Evolutionary conservation across 2,113 vertebrate species (phyloP).

Genomic region (Calypte anna): DNA sequence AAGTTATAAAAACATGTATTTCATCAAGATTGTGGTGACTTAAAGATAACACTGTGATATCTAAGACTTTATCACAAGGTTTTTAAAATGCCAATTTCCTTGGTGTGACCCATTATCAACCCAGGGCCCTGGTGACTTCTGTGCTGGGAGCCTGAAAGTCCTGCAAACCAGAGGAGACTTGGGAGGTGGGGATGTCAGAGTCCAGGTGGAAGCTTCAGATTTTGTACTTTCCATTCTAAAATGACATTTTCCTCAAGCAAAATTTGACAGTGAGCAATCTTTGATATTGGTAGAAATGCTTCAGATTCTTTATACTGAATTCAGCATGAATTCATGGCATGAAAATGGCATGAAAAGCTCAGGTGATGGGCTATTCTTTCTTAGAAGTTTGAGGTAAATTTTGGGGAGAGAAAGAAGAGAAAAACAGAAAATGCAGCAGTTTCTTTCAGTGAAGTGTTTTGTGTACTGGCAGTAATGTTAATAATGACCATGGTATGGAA

Average conservation of each 20-base stretch:
- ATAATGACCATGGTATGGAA: neutral
- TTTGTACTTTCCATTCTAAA: neutral
- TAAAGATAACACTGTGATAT: neutral
- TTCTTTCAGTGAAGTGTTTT: neutral
- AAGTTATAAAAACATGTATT: neutral
- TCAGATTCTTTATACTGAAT: neutral
- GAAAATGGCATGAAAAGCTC: neutral
- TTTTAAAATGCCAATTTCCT: neutral
- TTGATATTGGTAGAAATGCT: neutral
- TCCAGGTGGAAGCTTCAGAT: neutral
- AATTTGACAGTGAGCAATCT: neutral
- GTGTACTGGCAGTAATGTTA: neutral
- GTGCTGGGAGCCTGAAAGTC: neutral
- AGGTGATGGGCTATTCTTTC: neutral
- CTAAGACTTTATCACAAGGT: neutral
- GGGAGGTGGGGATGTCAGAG: neutral
- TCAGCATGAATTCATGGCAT: neutral
- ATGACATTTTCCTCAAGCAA: neutral
- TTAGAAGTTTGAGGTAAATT: neutral
- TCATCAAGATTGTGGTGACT: neutral
- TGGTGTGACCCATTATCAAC: neutral
- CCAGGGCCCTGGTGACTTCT: neutral
- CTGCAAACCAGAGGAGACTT: neutral
- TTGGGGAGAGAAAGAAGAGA: neutral
- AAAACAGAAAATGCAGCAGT: neutral